Percentiles rank a stretch among this genome's conserved stretches.
phyloP scores from a whole-genome alignment of 2,113 vertebrate species.

The Pelecanus crispus region DNA sequence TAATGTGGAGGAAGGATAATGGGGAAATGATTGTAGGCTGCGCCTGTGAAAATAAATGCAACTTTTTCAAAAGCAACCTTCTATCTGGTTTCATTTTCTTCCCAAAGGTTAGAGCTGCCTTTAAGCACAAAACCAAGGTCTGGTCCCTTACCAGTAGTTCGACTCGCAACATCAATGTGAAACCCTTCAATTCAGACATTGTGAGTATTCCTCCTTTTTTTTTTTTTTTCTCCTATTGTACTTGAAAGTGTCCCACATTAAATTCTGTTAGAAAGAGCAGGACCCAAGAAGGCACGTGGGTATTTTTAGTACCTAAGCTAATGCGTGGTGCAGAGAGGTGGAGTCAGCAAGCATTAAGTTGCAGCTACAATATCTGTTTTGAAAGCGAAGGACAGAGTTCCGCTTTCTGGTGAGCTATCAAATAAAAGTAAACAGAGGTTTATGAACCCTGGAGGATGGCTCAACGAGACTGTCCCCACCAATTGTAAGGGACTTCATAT shows the following conservation, averaged over 20 bases:
- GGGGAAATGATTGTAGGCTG: neutral
- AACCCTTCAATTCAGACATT: constrained; percentile 92
- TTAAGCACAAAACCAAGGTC: constrained; percentile 98
- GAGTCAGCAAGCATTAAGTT: neutral
- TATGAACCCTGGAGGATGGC: neutral
- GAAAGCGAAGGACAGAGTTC: neutral
- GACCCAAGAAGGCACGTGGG: neutral
- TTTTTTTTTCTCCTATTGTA: no score
- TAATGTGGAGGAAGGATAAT: neutral
- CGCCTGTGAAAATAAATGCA: neutral
- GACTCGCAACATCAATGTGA: constrained; percentile 83
- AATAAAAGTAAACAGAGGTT: neutral
- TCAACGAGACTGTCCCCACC: neutral
- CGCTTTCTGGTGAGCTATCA: neutral
- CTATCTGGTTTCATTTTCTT: neutral
- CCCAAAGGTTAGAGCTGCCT: constrained; percentile 91
- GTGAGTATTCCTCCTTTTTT: constrained; percentile 71
- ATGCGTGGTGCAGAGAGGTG: neutral
- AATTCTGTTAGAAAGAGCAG: neutral
- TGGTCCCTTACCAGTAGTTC: constrained; percentile 96
- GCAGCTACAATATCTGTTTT: neutral
- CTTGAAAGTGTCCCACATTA: neutral
- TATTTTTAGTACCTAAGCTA: neutral
- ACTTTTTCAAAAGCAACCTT: neutral
- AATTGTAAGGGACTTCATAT: neutral